Percentiles rank a stretch among this genome's conserved stretches.
Conservation (phyloP, 2,797 vertebrate genomes). For the Tinamus major region DNA sequence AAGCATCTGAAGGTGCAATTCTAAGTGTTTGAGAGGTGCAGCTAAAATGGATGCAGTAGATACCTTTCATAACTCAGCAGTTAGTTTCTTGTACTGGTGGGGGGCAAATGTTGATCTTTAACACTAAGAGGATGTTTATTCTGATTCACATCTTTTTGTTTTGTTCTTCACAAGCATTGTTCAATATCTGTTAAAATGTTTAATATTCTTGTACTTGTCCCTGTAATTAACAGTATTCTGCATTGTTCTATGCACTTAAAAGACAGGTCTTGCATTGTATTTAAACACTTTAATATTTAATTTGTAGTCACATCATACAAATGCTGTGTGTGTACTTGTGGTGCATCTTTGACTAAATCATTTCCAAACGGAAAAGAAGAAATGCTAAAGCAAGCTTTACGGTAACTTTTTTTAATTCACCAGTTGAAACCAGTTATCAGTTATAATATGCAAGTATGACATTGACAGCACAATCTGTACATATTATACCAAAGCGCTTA, state of each 20-base stretch:
- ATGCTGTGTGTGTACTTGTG: slow-evolving; percentile 32
- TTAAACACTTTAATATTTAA: slow-evolving; percentile 78
- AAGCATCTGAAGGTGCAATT: background rate
- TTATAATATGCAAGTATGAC: slow-evolving; percentile 43
- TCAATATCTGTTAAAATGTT: slow-evolving; percentile 39
- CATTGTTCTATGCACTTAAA: slow-evolving; percentile 77
- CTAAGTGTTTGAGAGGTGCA: background rate
- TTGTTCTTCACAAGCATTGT: background rate
- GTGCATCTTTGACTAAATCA: slow-evolving; percentile 29
- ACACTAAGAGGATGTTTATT: slow-evolving; percentile 25
- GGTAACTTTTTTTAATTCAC: background rate
- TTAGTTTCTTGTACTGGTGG: background rate
- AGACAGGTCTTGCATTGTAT: slow-evolving; percentile 70
- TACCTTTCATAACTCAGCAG: background rate
- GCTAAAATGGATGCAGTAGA: background rate
- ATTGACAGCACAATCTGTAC: slow-evolving; percentile 58
- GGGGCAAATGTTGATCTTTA: background rate
- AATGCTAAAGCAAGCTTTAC: background rate
- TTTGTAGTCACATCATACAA: slow-evolving; percentile 67
- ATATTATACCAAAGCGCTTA: slow-evolving; percentile 62
- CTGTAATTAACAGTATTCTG: slow-evolving; percentile 74
- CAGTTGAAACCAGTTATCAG: background rate
- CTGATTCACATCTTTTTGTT: slow-evolving; percentile 1
- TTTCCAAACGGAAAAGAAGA: slow-evolving; percentile 10
- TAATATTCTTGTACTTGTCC: slow-evolving; percentile 46